A percentile compares a stretch with the other conserved stretches of the same genome.
These are phyloP conservation scores for Poecile montanus DNA, from an alignment of 2,797 vertebrate species.

Conservation along the genomic window DNA sequence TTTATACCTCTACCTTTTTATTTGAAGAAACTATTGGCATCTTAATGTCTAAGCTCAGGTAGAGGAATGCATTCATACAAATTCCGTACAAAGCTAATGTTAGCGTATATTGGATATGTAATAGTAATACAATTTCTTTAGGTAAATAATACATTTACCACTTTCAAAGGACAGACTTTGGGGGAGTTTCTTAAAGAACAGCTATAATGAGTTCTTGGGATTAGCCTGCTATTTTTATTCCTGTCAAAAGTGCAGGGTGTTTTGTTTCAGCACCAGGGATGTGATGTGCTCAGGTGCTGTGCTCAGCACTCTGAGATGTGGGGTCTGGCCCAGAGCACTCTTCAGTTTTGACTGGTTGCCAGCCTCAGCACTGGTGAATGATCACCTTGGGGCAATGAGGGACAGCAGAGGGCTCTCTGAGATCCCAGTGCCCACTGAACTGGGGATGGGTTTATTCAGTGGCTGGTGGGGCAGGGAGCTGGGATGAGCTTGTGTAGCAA, in stretches of 20 bases:
- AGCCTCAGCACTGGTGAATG: background rate
- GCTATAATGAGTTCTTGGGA: background rate
- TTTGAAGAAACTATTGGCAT: background rate
- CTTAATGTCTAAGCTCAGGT: background rate
- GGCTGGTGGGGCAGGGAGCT: background rate
- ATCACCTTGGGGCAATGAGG: background rate
- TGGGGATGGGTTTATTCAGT: background rate
- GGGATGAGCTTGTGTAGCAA: background rate
- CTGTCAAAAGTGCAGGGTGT: accelerated
- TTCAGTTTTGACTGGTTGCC: background rate
- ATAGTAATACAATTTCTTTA: background rate
- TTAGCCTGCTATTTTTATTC: background rate
- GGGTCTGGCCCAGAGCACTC: background rate
- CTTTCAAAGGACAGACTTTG: background rate
- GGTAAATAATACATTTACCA: background rate
- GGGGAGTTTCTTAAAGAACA: background rate
- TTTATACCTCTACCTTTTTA: background rate
- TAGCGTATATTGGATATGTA: background rate
- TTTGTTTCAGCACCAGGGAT: background rate
- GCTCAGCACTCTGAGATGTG: accelerated
- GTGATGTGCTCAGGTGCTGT: accelerated
- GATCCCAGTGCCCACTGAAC: background rate
- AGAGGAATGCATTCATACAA: background rate
- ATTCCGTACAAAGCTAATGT: background rate
- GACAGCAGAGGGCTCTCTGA: background rate